A percentile compares a stretch with the other conserved stretches of the same genome.
phyloP scores from a whole-genome alignment of 2,888 invertebrate genomes.

The Polia nebulosa region DNA sequence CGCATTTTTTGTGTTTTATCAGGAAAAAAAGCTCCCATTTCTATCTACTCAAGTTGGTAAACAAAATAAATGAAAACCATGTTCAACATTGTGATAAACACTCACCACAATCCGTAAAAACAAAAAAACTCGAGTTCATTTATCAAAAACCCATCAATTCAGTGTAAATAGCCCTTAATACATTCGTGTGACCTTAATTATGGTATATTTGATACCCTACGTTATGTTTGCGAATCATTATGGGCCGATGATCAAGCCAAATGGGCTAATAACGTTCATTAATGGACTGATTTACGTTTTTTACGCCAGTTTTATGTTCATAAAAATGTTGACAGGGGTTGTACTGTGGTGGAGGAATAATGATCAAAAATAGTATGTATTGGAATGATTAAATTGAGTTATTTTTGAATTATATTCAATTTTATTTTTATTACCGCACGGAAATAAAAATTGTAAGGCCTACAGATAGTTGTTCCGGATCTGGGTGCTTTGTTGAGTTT shows the following conservation, averaged over 20 bases:
- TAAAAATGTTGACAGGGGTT: constrained; percentile 6
- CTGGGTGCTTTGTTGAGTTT: too few species aligned
- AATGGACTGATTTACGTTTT: constrained; percentile 23
- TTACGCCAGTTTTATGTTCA: constrained; percentile 22
- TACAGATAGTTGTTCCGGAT: too few species aligned
- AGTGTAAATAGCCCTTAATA: constrained; percentile 33
- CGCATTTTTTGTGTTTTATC: too few species aligned
- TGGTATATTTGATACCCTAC: constrained; percentile 46
- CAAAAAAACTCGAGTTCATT: constrained; percentile 10
- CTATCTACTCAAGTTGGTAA: neutral
- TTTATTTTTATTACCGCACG: too few species aligned
- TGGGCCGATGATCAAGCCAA: constrained; percentile 36
- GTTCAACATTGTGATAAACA: neutral
- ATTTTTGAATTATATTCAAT: too few species aligned
- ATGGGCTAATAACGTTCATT: constrained; percentile 29
- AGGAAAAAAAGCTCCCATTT: neutral
- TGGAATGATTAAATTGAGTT: too few species aligned
- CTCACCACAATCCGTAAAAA: constrained; percentile 9
- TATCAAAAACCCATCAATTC: constrained; percentile 61
- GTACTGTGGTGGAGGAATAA: neutral
- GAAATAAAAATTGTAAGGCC: too few species aligned
- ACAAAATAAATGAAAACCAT: neutral
- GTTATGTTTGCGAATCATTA: constrained; percentile 56
- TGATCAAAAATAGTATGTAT: too few species aligned
- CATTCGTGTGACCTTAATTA: constrained; percentile 57